Conservation (phyloP, 1,140 invertebrate genomes). For the Maconellicoccus hirsutus region DNA sequence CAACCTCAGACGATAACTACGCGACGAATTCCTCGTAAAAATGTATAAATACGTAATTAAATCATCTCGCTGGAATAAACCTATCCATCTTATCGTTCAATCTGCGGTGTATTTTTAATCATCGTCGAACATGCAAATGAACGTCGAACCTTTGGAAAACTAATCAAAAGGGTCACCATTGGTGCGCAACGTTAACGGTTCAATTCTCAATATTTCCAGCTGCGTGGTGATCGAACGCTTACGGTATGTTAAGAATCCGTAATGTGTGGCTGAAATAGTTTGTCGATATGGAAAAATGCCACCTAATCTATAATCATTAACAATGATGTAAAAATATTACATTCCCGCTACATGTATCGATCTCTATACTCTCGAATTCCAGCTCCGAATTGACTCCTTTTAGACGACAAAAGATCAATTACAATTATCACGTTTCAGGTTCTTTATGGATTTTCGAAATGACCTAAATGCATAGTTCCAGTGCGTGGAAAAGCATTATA, state of each 20-base stretch:
- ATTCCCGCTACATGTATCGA: background rate
- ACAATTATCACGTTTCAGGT: no score
- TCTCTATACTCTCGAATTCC: background rate
- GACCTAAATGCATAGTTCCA: background rate
- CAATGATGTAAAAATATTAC: background rate
- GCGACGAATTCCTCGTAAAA: no score
- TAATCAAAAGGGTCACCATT: no score
- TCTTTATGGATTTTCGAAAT: conserved; percentile 1
- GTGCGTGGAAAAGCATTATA: background rate
- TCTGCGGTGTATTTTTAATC: no score
- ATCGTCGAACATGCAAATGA: no score
- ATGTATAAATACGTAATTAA: no score
- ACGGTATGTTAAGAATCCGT: background rate
- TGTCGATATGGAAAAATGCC: background rate
- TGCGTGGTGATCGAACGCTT: background rate
- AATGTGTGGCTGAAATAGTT: no score
- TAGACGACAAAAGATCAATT: no score
- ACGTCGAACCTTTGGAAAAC: no score
- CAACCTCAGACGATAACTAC: no score
- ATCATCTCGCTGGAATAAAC: no score
- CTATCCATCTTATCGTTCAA: no score
- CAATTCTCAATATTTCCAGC: background rate
- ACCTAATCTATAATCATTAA: background rate
- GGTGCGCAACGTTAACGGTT: background rate
- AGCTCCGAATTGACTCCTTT: background rate